Percentiles rank a stretch among this genome's conserved stretches.
Conservation (phyloP, 2,113 vertebrate species). For the Cyanoliseus patagonus region DNA sequence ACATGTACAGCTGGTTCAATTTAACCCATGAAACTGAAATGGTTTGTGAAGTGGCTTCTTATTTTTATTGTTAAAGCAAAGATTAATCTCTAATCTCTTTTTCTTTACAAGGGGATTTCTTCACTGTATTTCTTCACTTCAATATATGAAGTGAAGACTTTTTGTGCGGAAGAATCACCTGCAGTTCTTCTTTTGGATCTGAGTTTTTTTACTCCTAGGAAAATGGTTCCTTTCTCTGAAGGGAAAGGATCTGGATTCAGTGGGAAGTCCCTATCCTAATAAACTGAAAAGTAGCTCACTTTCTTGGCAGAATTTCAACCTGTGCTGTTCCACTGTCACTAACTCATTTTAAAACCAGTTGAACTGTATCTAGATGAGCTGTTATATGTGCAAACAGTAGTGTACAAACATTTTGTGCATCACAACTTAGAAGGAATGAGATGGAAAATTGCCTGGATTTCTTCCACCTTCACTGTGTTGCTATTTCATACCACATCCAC, state of each 20-base stretch:
- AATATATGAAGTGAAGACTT: background rate
- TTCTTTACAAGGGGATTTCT: background rate
- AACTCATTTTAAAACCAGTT: background rate
- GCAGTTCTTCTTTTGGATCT: background rate
- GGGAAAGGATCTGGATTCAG: fast-evolving
- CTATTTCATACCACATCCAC: background rate
- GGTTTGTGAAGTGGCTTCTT: background rate
- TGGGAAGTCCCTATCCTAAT: background rate
- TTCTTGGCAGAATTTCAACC: background rate
- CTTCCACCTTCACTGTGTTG: background rate
- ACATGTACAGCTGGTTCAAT: background rate
- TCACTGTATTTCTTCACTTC: background rate
- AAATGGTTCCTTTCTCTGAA: background rate
- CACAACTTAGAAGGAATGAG: background rate
- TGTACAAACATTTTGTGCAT: background rate
- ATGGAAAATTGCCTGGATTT: background rate
- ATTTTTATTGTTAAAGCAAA: background rate
- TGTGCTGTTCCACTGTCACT: background rate
- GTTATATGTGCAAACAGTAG: background rate
- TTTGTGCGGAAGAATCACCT: background rate
- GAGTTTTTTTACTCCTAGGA: background rate
- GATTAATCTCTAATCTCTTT: background rate
- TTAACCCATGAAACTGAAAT: background rate
- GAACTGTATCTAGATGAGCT: background rate
- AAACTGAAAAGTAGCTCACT: background rate